Percentiles rank a stretch among this genome's conserved stretches.
phyloP scores from a whole-genome alignment of 2,113 vertebrate genomes.

The Calypte anna region DNA sequence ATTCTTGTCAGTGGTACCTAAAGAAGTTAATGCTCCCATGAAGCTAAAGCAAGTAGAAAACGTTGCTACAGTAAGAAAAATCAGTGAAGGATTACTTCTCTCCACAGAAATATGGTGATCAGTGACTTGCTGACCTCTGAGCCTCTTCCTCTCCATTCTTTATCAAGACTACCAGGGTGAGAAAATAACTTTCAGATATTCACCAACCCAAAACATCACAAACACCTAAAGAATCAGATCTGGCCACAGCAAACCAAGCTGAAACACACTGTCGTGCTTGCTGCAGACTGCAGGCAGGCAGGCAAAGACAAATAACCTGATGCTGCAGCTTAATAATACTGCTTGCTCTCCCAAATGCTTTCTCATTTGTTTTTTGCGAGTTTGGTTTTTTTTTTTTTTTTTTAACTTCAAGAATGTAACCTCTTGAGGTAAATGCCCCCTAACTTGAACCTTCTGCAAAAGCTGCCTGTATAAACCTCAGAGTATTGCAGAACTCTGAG shows the following conservation, averaged over 20 bases:
- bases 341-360: background rate
- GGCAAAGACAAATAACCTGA: constrained; percentile 17
- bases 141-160: background rate
- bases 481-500: background rate
- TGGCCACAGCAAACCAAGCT: background rate
- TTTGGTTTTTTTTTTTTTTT: background rate
- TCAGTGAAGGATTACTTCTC: background rate
- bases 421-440: background rate
- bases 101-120: background rate
- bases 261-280: background rate
- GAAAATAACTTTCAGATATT: background rate
- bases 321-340: background rate
- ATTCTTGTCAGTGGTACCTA: background rate
- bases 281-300: background rate
- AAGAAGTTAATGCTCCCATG: background rate
- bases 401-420: background rate
- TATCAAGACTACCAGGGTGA: fast-evolving
- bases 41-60: background rate
- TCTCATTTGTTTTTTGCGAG: background rate
- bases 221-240: background rate
- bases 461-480: background rate
- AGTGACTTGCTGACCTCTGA: background rate
- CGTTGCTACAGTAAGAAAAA: background rate
- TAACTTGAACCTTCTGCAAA: background rate
- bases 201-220: background rate